Conservation (phyloP, 2,888 invertebrate genomes). For the Noctua comes region DNA sequence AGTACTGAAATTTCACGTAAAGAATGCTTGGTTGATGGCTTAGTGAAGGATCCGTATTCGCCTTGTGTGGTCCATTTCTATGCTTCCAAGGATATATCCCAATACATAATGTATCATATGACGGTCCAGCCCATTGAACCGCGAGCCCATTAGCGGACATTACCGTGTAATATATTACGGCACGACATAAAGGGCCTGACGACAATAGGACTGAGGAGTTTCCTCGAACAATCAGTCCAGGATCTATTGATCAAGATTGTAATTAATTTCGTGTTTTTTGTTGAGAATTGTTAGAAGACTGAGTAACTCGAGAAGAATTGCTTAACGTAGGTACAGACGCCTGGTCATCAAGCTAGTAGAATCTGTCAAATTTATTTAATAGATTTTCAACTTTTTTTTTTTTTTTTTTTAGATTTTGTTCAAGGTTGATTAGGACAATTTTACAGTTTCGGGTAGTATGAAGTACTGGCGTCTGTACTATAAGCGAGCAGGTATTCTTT, state of each 20-base stretch:
- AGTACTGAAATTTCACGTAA: no score
- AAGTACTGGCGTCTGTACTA: no score
- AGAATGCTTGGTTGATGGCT: neutral
- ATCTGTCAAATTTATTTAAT: no score
- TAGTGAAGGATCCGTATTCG: neutral
- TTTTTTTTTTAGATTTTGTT: no score
- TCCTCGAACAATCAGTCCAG: conserved; percentile 19
- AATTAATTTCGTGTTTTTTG: conserved; percentile 25
- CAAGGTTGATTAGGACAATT: no score
- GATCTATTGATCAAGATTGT: conserved; percentile 28
- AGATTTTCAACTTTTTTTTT: no score
- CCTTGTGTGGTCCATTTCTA: neutral
- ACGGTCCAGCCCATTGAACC: conserved; percentile 28
- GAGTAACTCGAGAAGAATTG: neutral
- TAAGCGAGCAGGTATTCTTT: no score
- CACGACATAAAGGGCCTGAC: neutral
- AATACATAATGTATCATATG: neutral
- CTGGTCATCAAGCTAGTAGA: no score
- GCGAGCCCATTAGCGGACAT: conserved; percentile 22
- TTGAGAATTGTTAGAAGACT: neutral
- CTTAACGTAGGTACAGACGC: no score
- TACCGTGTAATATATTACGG: conserved; percentile 27
- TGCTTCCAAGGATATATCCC: neutral
- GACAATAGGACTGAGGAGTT: conserved; percentile 18
- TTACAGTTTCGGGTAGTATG: no score